Conservation (phyloP, 2,113 vertebrate species). For the Sinocyclocheilus anshuiensis region DNA sequence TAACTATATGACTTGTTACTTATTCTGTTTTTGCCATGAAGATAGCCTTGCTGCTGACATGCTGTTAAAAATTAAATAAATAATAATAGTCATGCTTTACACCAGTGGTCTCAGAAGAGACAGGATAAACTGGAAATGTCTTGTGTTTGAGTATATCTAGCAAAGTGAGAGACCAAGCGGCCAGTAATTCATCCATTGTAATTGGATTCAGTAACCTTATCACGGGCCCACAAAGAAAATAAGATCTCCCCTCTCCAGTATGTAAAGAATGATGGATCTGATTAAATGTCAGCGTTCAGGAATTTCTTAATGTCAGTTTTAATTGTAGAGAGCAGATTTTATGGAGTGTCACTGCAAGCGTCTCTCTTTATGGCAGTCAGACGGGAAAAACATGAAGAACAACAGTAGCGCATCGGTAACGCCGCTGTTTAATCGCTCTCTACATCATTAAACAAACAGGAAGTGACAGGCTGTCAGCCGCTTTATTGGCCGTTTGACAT, state of each 20-base stretch:
- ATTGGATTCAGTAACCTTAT: not conserved
- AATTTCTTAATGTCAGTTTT: constrained; percentile 21
- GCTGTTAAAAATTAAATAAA: not conserved
- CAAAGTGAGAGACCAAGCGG: not conserved
- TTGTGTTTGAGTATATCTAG: not conserved
- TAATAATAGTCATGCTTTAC: not conserved
- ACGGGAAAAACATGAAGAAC: not conserved
- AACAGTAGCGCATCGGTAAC: not conserved
- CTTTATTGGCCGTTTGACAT: constrained; percentile 11
- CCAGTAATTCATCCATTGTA: not conserved
- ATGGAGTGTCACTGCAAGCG: not conserved
- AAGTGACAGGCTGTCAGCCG: not conserved
- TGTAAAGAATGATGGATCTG: constrained; percentile 1
- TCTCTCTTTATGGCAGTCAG: not conserved
- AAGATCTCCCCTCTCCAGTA: not conserved
- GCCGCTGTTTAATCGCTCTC: not conserved
- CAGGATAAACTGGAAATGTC: not conserved
- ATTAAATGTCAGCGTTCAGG: not conserved
- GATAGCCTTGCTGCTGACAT: not conserved
- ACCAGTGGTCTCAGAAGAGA: not conserved
- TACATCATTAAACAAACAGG: not conserved
- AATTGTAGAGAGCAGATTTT: not conserved
- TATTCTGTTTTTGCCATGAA: too few species aligned
- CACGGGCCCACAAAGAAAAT: not conserved
- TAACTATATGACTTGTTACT: too few species aligned